A percentile compares a stretch with the other conserved stretches of the same genome.
Evolutionary conservation across 2,113 vertebrate genomes (phyloP).

Genomic region (Vanacampus margaritifer): DNA sequence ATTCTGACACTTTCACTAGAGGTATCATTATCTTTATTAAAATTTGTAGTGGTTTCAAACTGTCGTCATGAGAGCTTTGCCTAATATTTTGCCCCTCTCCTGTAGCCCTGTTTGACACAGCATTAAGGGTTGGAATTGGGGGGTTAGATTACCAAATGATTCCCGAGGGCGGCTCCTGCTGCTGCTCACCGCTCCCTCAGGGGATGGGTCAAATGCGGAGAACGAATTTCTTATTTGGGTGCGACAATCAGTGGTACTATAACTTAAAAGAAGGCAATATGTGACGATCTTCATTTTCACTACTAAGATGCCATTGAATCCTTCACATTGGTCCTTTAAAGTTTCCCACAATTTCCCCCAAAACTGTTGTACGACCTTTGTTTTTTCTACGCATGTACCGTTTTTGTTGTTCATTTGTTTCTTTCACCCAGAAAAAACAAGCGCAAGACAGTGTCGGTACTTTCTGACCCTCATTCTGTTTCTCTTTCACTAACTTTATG

Average conservation of each 20-base stretch:
- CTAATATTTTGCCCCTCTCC: background rate
- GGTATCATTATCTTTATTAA: too few relatives aligned
- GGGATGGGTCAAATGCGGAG: too few relatives aligned
- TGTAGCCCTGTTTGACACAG: too few relatives aligned
- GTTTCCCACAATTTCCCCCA: background rate
- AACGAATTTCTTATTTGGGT: too few relatives aligned
- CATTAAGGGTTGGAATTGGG: too few relatives aligned
- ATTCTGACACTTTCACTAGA: too few relatives aligned
- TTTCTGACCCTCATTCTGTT: constrained; percentile 6
- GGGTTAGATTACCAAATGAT: too few relatives aligned
- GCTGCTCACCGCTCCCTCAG: too few relatives aligned
- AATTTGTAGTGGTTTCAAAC: too few relatives aligned
- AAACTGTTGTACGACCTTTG: background rate
- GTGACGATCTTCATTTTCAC: background rate
- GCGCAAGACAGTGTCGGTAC: background rate
- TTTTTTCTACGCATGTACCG: background rate
- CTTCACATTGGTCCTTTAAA: background rate
- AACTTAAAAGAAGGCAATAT: background rate
- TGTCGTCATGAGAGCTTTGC: background rate
- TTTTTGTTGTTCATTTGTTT: background rate
- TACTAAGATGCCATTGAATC: background rate
- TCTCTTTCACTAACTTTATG: constrained; percentile 14
- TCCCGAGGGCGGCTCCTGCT: too few relatives aligned
- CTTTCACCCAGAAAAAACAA: background rate
- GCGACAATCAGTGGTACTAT: too few relatives aligned